Conservation (phyloP, 2,797 vertebrate species). For the Hozukius guyotensis region DNA sequence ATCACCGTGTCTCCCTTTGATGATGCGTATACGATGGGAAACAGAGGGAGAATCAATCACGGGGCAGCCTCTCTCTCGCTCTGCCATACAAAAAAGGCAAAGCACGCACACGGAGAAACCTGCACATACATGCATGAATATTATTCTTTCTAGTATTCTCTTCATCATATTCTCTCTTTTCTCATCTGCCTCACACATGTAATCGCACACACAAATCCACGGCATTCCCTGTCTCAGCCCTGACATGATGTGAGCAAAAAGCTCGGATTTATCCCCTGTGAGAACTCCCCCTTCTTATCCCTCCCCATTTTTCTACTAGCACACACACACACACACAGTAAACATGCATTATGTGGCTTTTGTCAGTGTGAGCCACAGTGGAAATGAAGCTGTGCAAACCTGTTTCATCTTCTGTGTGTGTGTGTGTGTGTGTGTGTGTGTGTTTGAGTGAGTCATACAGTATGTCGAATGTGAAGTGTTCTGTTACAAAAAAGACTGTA, state of each 20-base stretch:
- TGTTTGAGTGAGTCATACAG: constrained; percentile 36
- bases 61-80: constrained; percentile 16
- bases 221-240: neutral
- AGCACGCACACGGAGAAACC: neutral
- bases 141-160: constrained; percentile 13
- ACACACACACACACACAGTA: neutral
- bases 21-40: constrained; percentile 54
- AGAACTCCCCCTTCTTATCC: neutral
- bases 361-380: constrained; percentile 24
- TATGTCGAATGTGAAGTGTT: constrained; percentile 59
- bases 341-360: constrained; percentile 36
- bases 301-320: neutral
- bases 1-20: constrained; percentile 69
- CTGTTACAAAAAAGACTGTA: constrained; percentile 31
- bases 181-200: constrained; percentile 20
- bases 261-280: constrained; percentile 32
- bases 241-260: constrained; percentile 36
- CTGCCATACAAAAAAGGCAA: constrained; percentile 7
- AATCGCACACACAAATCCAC: constrained; percentile 6
- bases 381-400: constrained; percentile 37
- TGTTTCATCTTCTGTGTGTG: neutral
- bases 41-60: constrained; percentile 65
- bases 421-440: neutral
- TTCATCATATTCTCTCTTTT: constrained; percentile 1
- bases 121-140: neutral